phyloP scores from a whole-genome alignment of 2,797 vertebrate genomes.

The Ptychadena robeensis region DNA sequence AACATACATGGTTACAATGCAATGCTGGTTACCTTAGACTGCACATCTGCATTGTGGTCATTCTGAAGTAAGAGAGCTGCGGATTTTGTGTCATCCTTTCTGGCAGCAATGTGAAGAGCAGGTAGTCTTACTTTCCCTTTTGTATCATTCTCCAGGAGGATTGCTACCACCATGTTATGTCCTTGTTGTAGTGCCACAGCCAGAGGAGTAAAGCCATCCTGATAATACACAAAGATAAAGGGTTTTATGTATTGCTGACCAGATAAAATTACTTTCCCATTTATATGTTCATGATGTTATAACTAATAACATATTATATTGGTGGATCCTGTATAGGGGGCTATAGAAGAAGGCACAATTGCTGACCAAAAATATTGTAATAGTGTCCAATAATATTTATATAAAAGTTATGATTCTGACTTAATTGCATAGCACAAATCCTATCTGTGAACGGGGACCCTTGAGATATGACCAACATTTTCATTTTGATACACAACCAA shows the following conservation, averaged over 20 bases:
- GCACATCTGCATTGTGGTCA: conserved; percentile 96
- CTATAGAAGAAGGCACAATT: too few species aligned
- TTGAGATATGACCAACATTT: too few species aligned
- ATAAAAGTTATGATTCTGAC: too few species aligned
- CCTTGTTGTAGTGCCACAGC: conserved; percentile 97
- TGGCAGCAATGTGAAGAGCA: conserved; percentile 93
- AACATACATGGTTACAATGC: neutral
- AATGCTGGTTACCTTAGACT: conserved; percentile 88
- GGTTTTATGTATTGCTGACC: neutral
- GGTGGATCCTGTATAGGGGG: neutral
- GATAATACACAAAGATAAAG: neutral
- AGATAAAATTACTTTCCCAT: neutral
- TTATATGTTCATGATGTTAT: neutral
- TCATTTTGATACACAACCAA: too few species aligned
- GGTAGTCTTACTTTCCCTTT: conserved; percentile 97
- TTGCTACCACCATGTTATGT: conserved; percentile 96
- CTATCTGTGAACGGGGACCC: too few species aligned
- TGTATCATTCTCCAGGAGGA: conserved; percentile 95
- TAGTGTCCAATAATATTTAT: neutral
- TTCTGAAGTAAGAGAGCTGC: conserved; percentile 95
- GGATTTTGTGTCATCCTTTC: conserved; percentile 97
- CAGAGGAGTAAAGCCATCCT: conserved; percentile 97
- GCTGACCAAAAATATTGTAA: neutral
- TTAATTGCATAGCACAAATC: too few species aligned
- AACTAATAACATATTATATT: neutral